Conservation (phyloP, 2,113 vertebrate species). For the Tachycineta bicolor region DNA sequence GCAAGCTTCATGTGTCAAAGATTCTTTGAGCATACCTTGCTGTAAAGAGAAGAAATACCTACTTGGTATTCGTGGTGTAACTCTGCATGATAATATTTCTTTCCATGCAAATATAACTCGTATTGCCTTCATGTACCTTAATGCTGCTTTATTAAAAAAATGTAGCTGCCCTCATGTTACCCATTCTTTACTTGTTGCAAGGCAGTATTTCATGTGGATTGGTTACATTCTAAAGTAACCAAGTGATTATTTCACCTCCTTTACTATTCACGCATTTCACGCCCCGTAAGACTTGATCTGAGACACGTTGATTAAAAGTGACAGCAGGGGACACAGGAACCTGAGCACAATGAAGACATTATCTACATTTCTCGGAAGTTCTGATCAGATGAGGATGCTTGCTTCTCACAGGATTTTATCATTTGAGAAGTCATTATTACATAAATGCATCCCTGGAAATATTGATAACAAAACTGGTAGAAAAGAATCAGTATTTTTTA, state of each 20-base stretch:
- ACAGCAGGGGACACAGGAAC: not conserved
- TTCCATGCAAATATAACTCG: not conserved
- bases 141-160: not conserved
- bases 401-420: not conserved
- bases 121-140: not conserved
- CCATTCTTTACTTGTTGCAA: not conserved
- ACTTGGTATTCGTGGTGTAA: not conserved
- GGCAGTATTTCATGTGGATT: not conserved
- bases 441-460: not conserved
- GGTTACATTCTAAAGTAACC: not conserved
- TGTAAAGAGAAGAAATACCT: not conserved
- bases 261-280: not conserved
- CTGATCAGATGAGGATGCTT: not conserved
- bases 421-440: not conserved
- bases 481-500: not conserved
- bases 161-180: not conserved
- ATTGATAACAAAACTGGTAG: not conserved
- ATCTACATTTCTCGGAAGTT: not conserved
- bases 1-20: not conserved
- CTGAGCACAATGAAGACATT: not conserved
- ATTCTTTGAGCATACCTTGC: not conserved
- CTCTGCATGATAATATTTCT: not conserved
- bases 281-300: not conserved
- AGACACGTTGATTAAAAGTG: not conserved
- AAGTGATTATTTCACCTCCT: not conserved